Evolutionary conservation across 2,113 vertebrate species (phyloP), one percentile per base, ranked within the genome.

Genomic region (Platichthys stellatus): DNA sequence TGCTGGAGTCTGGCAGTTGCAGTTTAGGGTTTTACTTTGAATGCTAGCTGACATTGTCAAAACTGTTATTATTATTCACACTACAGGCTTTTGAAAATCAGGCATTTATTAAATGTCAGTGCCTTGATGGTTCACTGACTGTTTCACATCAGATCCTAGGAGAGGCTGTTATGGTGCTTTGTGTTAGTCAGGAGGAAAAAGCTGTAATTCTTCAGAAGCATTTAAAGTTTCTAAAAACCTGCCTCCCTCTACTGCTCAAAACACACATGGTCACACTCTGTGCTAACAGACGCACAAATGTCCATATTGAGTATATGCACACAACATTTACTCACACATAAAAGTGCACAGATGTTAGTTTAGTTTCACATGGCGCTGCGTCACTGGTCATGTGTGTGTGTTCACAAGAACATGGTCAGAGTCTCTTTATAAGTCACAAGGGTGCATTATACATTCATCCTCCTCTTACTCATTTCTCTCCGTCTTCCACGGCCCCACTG

Each of bases 401-500:
- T 43, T 43, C 40, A 43, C 40, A 43, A 13, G 11, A 18, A 58
- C 26, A 38, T 63, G 78, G 76, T 72, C 86, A 88, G 59, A 53
- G 59, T 28, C 28, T 76, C 57, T 83, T 63, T 72, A 61, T 56
- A 26, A 38, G 5, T 17, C 47, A 18, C 47, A 51, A 5, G 47
- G 47, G 47, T 51, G 47, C 47, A 51, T 49, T 49, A 49, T 7
- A 51, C 47, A 72, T 83, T 75, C 31, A 61, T 82, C 56, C 74
- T 67, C 31, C 51, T 31, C 31, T 31, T 31, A 7, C 31, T 31
- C 31, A 31, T 31, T 28, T 31, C 31, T 31, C 31, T 31, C 31
- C 31, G 6, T 31, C 31, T 28, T 28, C 28, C 28, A 28, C 28
- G 28, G 28, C 28, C 28, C 28, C 28, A 58, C 43, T 45, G 15